Evolutionary conservation across 2,113 vertebrate species (phyloP), one percentile per base, ranked within the genome.

Genomic region (Nothobranchius furzeri): DNA sequence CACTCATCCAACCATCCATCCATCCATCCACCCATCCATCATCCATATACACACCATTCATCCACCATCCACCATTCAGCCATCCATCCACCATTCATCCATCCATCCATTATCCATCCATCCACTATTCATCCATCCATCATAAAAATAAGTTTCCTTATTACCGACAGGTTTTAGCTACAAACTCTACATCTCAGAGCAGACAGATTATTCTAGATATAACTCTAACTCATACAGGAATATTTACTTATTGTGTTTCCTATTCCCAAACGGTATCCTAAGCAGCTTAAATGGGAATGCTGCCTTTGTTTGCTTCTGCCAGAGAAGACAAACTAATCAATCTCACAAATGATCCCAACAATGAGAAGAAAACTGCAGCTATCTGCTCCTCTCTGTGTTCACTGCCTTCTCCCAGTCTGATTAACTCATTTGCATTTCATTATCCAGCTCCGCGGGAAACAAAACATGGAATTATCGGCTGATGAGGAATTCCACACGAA

Each of bases 381-480:
- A 75, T 81, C 84, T 75, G 64, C 17, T 79, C 70, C 68, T 81
- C 82, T 81, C 85, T 79, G 52, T 37, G 53, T 45, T 63, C 25
- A 36, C 47, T 45, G 53, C 37, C 64, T 42, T 45, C 73, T 48
- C 69, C 64, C 59, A 37, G 49, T 73, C 73, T 68, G 64, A 67
- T 68, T 72, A 75, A 30, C 85, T 82, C 80, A 86, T 88, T 87
- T 85, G 82, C 88, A 90, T 90, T 57, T 85, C 59, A 79, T 90
- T 88, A 90, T 76, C 65, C 58, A 0, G 14, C 45, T 49, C 49
- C 56, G 68, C 68, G 58, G 65, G 60, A 53, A 53, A 64, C 42
- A 0, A 70, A 73, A 78, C 35, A 46, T 46, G 65, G 59, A 78
- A 64, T 82, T 61, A 82, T 72, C 45, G 37, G 2, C 40, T 58